Conservation (phyloP, 1,140 invertebrate genomes). For the Oscheius sp. region DNA sequence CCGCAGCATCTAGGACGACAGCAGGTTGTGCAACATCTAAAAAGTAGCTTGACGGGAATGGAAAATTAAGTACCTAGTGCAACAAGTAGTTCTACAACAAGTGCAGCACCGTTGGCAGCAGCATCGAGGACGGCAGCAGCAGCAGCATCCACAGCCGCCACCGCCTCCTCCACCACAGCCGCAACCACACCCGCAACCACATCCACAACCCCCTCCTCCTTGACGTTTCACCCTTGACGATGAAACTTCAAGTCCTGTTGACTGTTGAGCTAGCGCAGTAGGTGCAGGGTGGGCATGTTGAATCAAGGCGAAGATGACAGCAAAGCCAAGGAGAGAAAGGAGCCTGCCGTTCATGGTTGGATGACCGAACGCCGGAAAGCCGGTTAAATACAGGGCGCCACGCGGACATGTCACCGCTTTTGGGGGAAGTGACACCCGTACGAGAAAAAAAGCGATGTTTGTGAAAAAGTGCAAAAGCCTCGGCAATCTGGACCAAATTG, state of each 20-base stretch:
- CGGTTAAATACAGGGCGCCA: not conserved
- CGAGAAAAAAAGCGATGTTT: too few relatives aligned
- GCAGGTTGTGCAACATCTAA: conserved; percentile 24
- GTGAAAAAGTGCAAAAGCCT: too few relatives aligned
- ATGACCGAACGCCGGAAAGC: not conserved
- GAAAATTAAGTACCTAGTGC: conserved; percentile 2
- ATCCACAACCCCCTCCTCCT: conserved; percentile 19
- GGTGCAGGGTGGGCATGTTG: not conserved
- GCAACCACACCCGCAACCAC: conserved; percentile 29
- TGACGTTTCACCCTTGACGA: conserved; percentile 29
- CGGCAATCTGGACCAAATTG: too few relatives aligned
- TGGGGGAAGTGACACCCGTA: too few relatives aligned
- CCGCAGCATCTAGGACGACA: conserved; percentile 27
- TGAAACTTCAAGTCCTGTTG: not conserved
- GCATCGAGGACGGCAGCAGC: conserved; percentile 24
- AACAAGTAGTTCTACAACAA: conserved; percentile 31
- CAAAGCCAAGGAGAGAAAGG: not conserved
- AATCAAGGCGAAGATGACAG: not conserved
- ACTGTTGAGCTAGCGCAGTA: not conserved
- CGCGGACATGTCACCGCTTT: too few relatives aligned
- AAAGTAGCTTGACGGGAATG: not conserved
- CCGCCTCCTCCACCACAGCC: conserved; percentile 6
- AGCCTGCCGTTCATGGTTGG: not conserved
- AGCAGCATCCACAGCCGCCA: conserved; percentile 11
- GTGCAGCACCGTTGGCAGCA: conserved; percentile 23